Evolutionary conservation across 2,888 invertebrate genomes (phyloP), one percentile per base, ranked within the genome.

Genomic region (Smittia aterrima): DNA sequence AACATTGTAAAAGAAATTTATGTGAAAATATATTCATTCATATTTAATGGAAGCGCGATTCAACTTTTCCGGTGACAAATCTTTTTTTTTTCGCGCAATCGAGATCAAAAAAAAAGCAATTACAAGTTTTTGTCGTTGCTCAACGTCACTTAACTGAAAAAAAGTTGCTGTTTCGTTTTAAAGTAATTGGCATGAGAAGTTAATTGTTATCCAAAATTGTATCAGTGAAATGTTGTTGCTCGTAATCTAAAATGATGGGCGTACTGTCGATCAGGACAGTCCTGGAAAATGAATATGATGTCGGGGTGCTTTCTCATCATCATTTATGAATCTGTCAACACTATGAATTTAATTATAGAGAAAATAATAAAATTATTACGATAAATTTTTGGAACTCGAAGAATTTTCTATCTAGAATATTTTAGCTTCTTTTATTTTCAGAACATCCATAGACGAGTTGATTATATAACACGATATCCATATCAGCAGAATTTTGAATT

Each of bases 401-500:
- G 32, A 9, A 32, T 32, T 32, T 32, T 32, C 32, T 3, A 32
- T 32, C 32, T 32, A 9, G 32, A 32, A 32, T 3, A 9, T 32
- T 32, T 9, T 32, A 32, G 9, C 32, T 32, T 32, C 32, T 9
- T 32, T 32, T 32, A 32, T 32, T 32, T n/a, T n/a, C n/a, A n/a
- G n/a, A 32, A 32, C 9, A 6, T 32, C 66, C 66, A 47, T 68
- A 68, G 22, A 68, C 22, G 41, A 47, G 20, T 13, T 68, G n/a
- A 9, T 41, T 47, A 6, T 47, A 41, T 22, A 22, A 41, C n/a
- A 18, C 25, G n/a, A 71, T 54, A 18, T 71, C 41, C 27, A 71
- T 11, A 18, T 71, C 70, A 6, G 27, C 53, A 27, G 70, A 71
- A 32, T 71, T 71, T 20, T 27, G 16, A 22, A 68, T 54, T n/a